Evolutionary conservation across 2,113 vertebrate genomes (phyloP).

Genomic region (Oenanthe melanoleuca): DNA sequence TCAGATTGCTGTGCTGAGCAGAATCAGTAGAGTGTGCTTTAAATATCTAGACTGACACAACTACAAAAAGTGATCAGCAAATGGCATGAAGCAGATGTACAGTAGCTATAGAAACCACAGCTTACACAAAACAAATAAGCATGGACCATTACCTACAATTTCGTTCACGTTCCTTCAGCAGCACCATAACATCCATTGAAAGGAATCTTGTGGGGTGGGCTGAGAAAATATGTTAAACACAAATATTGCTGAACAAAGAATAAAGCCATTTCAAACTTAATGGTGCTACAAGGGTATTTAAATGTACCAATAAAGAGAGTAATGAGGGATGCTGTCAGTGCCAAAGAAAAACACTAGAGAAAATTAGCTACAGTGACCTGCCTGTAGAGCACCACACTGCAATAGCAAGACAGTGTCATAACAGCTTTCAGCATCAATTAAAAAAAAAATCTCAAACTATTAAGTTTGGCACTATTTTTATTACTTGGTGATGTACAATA

Average conservation of each 20-base stretch:
- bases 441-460: neutral
- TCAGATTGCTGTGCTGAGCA: constrained; percentile 9
- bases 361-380: constrained; percentile 29
- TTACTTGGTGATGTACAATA: neutral
- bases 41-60: constrained; percentile 45
- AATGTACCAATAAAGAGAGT: constrained; percentile 68
- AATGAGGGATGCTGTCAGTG: constrained; percentile 62
- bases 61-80: constrained; percentile 44
- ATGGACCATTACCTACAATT: constrained; percentile 64
- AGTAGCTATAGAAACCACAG: constrained; percentile 59
- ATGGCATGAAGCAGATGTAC: constrained; percentile 51
- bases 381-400: neutral
- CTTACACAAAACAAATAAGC: constrained; percentile 62
- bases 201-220: constrained; percentile 32
- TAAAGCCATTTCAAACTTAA: constrained; percentile 63
- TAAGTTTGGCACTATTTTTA: neutral
- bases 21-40: constrained; percentile 14
- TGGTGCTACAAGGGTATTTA: constrained; percentile 59
- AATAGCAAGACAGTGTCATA: neutral
- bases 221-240: constrained; percentile 49
- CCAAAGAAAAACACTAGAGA: constrained; percentile 44
- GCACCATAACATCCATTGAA: constrained; percentile 42
- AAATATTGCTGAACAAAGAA: constrained; percentile 61
- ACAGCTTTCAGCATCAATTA: neutral
- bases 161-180: constrained; percentile 51